Conservation (phyloP, 2,888 invertebrate genomes). For the Sinotaia quadrata region DNA sequence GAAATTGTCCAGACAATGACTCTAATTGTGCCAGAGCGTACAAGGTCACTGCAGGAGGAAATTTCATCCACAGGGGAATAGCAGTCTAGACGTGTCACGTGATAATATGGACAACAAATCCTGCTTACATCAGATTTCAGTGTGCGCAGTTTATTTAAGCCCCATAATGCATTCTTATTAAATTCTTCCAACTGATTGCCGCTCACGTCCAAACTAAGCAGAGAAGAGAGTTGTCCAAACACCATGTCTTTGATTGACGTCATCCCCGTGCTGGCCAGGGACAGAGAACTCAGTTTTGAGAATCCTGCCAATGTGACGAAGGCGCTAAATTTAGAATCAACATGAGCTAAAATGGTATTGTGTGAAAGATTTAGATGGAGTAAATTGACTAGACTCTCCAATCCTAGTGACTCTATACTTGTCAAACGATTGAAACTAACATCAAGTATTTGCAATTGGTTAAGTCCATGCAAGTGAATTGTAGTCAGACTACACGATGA, state of each 20-base stretch:
- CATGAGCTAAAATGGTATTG: conserved; percentile 1
- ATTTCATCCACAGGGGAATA: conserved; percentile 25
- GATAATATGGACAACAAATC: conserved; percentile 28
- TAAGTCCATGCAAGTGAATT: neutral
- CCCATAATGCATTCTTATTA: conserved; percentile 3
- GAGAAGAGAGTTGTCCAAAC: conserved; percentile 1
- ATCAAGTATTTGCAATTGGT: conserved; percentile 22
- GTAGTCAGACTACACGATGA: conserved; percentile 9
- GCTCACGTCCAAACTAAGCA: conserved; percentile 21
- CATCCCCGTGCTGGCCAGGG: neutral
- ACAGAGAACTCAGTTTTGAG: conserved; percentile 8
- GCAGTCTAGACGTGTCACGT: conserved; percentile 15
- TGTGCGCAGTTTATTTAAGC: neutral
- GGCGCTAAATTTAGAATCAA: neutral
- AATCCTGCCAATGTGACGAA: neutral
- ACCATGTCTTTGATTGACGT: neutral
- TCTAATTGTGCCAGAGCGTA: conserved; percentile 9
- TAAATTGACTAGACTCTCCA: conserved; percentile 15
- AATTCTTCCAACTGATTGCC: conserved; percentile 1
- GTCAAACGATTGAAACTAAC: conserved; percentile 18
- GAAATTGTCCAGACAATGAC: conserved; percentile 28
- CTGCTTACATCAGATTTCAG: conserved; percentile 27
- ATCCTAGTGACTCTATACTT: neutral
- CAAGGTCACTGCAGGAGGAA: conserved; percentile 31
- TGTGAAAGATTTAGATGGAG: conserved; percentile 12